Evolutionary conservation across 2,113 vertebrate genomes (phyloP).

Genomic region (Myotis yumanensis): DNA sequence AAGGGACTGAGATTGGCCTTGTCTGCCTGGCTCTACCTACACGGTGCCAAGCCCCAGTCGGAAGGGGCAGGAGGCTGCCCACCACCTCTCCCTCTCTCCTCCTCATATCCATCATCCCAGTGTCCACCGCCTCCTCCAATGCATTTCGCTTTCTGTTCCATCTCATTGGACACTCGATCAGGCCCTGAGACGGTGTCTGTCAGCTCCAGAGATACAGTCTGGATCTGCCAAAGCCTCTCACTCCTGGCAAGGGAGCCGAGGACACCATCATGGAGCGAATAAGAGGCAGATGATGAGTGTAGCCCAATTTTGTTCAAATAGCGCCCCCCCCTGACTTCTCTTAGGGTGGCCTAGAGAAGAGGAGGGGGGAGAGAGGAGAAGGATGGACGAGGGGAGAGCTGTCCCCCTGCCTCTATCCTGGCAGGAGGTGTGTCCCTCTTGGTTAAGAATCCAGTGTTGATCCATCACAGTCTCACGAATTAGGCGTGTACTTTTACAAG

Average conservation of each 20-base stretch:
- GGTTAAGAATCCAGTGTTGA: not conserved
- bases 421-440: not conserved
- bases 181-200: slow-evolving; percentile 83
- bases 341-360: not conserved
- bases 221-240: slow-evolving; percentile 69
- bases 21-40: not conserved
- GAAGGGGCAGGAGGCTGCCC: not conserved
- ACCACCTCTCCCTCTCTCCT: not conserved
- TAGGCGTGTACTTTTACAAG: too few relatives aligned
- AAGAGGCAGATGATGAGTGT: slow-evolving; percentile 40
- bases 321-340: fast-evolving
- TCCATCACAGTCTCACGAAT: not conserved
- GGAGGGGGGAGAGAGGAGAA: not conserved
- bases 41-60: not conserved
- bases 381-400: fast-evolving
- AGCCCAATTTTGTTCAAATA: not conserved
- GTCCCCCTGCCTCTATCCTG: not conserved
- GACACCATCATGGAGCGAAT: slow-evolving; percentile 11
- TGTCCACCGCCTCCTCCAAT: slow-evolving; percentile 46
- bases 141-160: slow-evolving; percentile 84
- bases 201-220: slow-evolving; percentile 82
- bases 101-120: slow-evolving; percentile 65
- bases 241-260: slow-evolving; percentile 46
- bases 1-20: not conserved
- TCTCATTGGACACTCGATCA: slow-evolving; percentile 94